phyloP scores from a whole-genome alignment of 2,888 invertebrate genomes.

The Netelia inedita region DNA sequence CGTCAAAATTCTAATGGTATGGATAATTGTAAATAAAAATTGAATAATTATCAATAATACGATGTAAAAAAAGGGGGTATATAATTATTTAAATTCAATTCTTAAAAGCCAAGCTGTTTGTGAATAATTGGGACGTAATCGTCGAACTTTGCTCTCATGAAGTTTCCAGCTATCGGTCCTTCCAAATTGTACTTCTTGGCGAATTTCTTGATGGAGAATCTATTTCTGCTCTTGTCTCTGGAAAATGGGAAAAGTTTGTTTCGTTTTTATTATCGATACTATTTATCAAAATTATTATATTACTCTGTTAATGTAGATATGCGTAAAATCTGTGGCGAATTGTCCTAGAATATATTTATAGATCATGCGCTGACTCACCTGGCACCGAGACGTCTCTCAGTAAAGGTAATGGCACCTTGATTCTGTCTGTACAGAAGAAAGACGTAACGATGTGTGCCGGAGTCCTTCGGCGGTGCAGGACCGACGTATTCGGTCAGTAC shows the following conservation, averaged over 20 bases:
- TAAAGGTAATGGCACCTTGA: slow-evolving; percentile 83
- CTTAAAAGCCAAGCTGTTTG: slow-evolving; percentile 80
- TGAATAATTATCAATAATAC: slow-evolving; percentile 35
- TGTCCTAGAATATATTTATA: neutral
- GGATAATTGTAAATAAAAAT: neutral
- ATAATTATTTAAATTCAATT: neutral
- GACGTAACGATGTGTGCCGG: slow-evolving; percentile 82
- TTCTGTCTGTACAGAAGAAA: slow-evolving; percentile 83
- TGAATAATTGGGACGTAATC: slow-evolving; percentile 87
- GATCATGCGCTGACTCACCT: slow-evolving; percentile 71
- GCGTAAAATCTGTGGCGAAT: neutral
- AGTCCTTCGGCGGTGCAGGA: slow-evolving; percentile 81
- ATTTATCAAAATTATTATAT: slow-evolving; percentile 14
- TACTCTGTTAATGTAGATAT: slow-evolving; percentile 11
- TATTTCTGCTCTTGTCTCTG: slow-evolving; percentile 86
- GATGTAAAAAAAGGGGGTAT: slow-evolving; percentile 35
- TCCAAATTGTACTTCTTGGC: slow-evolving; percentile 87
- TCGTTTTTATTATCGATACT: neutral
- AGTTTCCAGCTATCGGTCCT: slow-evolving; percentile 88
- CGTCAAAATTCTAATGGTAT: too few species aligned
- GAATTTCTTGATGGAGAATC: slow-evolving; percentile 87
- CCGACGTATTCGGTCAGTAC: slow-evolving; percentile 83
- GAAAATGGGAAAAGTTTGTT: slow-evolving; percentile 36
- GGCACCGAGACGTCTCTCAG: slow-evolving; percentile 80
- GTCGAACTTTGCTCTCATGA: slow-evolving; percentile 88